Evolutionary conservation across 2,888 invertebrate genomes (phyloP), one percentile per base, ranked within the genome.

Genomic region (Caenorhabditis sp.): DNA sequence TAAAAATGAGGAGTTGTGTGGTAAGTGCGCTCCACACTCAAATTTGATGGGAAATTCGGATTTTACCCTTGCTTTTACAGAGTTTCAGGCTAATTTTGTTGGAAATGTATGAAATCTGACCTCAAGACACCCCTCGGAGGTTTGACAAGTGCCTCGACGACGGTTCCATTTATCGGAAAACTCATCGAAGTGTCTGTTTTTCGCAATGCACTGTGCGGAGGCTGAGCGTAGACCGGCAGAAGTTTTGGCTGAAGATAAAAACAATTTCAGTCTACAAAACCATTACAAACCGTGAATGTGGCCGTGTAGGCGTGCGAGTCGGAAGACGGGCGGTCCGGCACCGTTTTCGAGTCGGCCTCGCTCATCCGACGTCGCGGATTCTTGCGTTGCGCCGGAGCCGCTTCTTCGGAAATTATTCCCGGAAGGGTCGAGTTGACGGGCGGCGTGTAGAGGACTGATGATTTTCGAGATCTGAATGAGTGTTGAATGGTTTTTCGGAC

Each of bases 111-210:
- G n/a, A n/a, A n/a, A n/a, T n/a, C n/a, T n/a, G n/a, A 70, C 63
- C 70, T 56, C 7, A 76, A 41, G 41, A 71, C 76, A 9, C 65
- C 71, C 24, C 71, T 37, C 4, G 70, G 71, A 15, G 76, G 76
- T 55, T 76, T 76, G 4, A 70, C 20, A 1, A 39, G 22, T 7
- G 46, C 24, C 1, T 58, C 50, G 9, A 63, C 26, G 32, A 71
- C 53, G 26, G 55, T 70, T 50, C 79, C 79, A 26, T 79, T 75
- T 17, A 74, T 74, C 4, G 80, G 80, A 56, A 83, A 80, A 39
- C 71, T 79, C 55, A 79, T 75, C 9, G 80, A 75, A 20, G 83
- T 82, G 27, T 83, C 83, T 0, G 83, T 82, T 73, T 83, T 83
- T 9, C 81, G 66, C 17, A 83, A 76, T 52, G 76, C 75, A 55